Percentiles rank a stretch among this genome's conserved stretches.
These are phyloP conservation scores for Ficedula albicollis DNA, from an alignment of 2,797 vertebrate species.

Conservation along the genomic window DNA sequence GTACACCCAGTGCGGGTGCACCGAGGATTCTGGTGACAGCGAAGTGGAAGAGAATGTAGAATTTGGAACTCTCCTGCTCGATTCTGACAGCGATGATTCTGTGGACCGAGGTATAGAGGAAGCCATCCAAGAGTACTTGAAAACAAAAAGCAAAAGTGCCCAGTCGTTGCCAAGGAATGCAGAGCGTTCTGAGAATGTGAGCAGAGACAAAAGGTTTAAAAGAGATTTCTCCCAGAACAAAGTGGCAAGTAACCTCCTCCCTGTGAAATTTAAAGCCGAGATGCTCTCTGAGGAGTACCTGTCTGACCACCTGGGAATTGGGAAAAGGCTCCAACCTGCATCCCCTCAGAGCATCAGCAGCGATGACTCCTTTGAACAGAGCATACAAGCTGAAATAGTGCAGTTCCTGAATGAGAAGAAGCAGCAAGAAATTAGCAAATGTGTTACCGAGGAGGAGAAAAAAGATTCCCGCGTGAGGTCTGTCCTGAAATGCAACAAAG, in stretches of 20 bases:
- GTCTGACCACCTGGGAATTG: not conserved
- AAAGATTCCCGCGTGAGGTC: not conserved
- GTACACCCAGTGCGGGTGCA: not conserved
- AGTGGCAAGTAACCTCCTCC: not conserved
- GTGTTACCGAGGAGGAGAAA: not conserved
- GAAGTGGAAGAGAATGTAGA: constrained; percentile 1
- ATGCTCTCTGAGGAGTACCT: constrained; percentile 31
- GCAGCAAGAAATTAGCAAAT: constrained; percentile 68
- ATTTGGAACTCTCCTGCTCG: constrained; percentile 70
- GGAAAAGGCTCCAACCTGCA: constrained; percentile 41
- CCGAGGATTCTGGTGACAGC: not conserved
- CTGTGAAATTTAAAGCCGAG: constrained; percentile 5
- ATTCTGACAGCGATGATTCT: constrained; percentile 92
- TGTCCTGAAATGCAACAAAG: not conserved
- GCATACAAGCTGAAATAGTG: constrained; percentile 80
- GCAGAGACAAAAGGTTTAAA: not conserved
- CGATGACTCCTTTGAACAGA: constrained; percentile 81
- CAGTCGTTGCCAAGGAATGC: not conserved
- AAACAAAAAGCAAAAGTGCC: constrained; percentile 60
- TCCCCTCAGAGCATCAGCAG: constrained; percentile 79
- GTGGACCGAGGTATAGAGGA: constrained; percentile 94
- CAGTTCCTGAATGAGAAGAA: constrained; percentile 79
- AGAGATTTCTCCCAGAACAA: not conserved
- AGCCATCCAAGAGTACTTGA: constrained; percentile 94
- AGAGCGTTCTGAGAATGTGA: not conserved